These are phyloP conservation scores for Pantherophis alleghaniensis DNA, from an alignment of 2,797 vertebrate species.

Conservation along the genomic window DNA sequence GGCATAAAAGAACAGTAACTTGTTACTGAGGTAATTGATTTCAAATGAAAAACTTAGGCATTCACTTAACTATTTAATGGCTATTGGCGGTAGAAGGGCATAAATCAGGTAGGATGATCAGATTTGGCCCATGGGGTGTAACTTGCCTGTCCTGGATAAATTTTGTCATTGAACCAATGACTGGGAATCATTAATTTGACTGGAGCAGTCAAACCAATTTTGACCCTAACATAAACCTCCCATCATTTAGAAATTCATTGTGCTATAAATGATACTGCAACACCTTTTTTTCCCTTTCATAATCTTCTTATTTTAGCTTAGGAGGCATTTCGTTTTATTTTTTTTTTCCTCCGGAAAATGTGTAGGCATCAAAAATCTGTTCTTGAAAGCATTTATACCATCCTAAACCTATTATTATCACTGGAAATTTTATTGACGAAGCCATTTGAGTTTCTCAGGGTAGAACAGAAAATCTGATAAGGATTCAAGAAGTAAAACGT, in stretches of 20 bases:
- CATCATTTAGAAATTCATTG: not conserved
- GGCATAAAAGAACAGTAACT: not conserved
- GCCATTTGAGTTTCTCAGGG: not conserved
- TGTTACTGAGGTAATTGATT: not conserved
- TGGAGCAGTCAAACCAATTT: not conserved
- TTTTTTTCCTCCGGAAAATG: not conserved
- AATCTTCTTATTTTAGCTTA: not conserved
- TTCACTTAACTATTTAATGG: not conserved
- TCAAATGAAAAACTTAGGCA: not conserved
- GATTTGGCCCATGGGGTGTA: not conserved
- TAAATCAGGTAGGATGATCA: not conserved
- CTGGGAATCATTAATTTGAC: not conserved
- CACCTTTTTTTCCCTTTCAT: not conserved
- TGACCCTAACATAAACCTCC: not conserved
- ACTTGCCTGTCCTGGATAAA: not conserved
- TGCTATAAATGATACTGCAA: not conserved
- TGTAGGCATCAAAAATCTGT: conserved; percentile 1
- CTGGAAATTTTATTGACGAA: not conserved
- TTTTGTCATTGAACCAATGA: not conserved
- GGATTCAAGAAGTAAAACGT: conserved; percentile 11
- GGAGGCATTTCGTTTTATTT: not conserved
- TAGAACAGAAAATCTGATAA: not conserved
- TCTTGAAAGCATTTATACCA: not conserved
- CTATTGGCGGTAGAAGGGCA: not conserved
- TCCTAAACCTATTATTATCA: not conserved